These are phyloP conservation scores for Temnothorax rugatulus DNA, from an alignment of 2,888 invertebrate species.

Conservation along the genomic window DNA sequence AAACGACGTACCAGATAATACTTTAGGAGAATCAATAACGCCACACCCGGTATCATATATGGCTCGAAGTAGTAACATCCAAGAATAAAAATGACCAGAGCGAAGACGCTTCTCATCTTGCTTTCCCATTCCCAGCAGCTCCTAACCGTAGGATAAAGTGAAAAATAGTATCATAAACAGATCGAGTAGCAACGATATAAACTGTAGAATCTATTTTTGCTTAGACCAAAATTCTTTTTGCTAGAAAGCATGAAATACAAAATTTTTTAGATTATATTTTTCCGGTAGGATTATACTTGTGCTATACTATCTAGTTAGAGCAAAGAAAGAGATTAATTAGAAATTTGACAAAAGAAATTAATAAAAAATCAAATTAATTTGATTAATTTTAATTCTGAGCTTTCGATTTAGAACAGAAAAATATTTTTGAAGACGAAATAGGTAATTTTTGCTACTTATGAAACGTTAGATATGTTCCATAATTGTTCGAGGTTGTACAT, in stretches of 20 bases:
- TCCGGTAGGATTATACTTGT: not conserved
- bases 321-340: too few relatives aligned
- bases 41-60: slow-evolving; percentile 96
- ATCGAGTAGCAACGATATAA: not conserved
- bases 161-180: slow-evolving; percentile 22
- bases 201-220: not conserved
- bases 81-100: slow-evolving; percentile 94
- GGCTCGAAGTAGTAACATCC: slow-evolving; percentile 98
- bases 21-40: slow-evolving; percentile 93
- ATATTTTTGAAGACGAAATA: not conserved
- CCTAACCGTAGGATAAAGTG: slow-evolving; percentile 86
- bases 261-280: slow-evolving; percentile 5
- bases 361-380: not conserved
- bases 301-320: too few relatives aligned
- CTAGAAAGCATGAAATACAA: not conserved
- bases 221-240: not conserved
- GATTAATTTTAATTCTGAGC: not conserved
- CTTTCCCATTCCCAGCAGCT: slow-evolving; percentile 99
- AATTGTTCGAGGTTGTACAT: not conserved
- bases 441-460: not conserved
- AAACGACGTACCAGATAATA: slow-evolving; percentile 89
- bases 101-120: slow-evolving; percentile 93
- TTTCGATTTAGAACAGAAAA: not conserved
- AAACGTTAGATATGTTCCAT: not conserved
- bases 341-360: too few relatives aligned